These are phyloP conservation scores for Matsumyia berberina DNA, from an alignment of 2,888 invertebrate genomes.

Conservation along the genomic window DNA sequence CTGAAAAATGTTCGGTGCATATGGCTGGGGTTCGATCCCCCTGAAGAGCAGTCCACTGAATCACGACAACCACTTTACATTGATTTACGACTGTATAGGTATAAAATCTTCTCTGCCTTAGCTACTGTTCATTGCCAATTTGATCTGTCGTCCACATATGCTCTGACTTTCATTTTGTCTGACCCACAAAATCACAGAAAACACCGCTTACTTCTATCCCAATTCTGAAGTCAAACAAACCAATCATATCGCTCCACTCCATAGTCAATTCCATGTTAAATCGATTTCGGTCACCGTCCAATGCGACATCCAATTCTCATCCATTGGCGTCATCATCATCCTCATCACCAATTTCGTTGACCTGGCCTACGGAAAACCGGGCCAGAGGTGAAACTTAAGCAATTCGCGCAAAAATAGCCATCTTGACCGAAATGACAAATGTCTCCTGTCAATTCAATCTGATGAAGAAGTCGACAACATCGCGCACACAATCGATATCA, in stretches of 20 bases:
- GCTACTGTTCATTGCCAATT: no score
- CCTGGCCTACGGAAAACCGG: not conserved
- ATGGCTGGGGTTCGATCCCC: no score
- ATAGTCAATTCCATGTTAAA: not conserved
- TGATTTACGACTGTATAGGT: no score
- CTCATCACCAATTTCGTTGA: not conserved
- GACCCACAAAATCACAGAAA: no score
- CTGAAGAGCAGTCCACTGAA: no score
- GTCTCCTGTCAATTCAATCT: slow-evolving; percentile 14
- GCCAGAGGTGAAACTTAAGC: slow-evolving; percentile 8
- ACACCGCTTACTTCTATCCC: not conserved
- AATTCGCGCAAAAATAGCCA: not conserved
- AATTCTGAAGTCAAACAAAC: not conserved
- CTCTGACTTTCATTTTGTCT: no score
- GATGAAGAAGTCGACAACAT: slow-evolving; percentile 28
- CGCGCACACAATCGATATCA: slow-evolving; percentile 26
- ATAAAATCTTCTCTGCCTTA: no score
- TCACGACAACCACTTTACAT: no score
- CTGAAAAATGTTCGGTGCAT: no score
- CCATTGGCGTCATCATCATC: slow-evolving; percentile 2
- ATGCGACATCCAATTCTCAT: no score
- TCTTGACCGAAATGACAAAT: slow-evolving; percentile 23
- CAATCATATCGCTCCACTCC: not conserved
- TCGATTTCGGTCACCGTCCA: not conserved
- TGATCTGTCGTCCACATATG: no score